Conservation (phyloP, 2,113 vertebrate species). For the Coturnix japonica region DNA sequence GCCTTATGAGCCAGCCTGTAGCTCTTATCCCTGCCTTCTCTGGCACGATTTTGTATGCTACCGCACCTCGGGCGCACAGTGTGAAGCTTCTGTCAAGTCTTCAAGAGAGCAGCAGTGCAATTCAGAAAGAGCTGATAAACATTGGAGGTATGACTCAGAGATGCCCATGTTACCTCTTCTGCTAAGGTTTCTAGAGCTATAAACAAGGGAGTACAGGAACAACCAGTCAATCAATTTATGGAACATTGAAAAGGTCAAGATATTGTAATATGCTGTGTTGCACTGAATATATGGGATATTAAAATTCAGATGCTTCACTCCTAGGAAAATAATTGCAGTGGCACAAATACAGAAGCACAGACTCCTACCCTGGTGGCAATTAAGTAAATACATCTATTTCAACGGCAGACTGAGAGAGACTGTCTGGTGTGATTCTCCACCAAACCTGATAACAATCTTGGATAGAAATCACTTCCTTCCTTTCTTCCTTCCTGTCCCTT, state of each 20-base stretch:
- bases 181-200: constrained; percentile 37
- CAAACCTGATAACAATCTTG: not conserved
- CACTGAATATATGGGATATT: constrained; percentile 4
- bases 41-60: constrained; percentile 14
- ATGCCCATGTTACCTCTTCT: constrained; percentile 12
- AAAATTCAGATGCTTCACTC: not conserved
- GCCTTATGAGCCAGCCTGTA: not conserved
- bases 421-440: not conserved
- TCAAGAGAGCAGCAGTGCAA: constrained; percentile 17
- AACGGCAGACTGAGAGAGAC: not conserved
- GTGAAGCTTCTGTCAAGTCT: constrained; percentile 26
- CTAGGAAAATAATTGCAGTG: constrained; percentile 30
- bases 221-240: constrained; percentile 57
- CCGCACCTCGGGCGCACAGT: constrained; percentile 22
- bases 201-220: constrained; percentile 14
- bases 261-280: constrained; percentile 18
- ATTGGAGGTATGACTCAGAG: not conserved
- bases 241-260: constrained; percentile 70
- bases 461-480: not conserved
- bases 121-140: constrained; percentile 43
- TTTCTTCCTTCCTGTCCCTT: not conserved
- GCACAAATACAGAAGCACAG: not conserved
- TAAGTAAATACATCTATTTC: not conserved
- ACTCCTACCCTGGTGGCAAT: not conserved
- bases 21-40: constrained; percentile 37